These are phyloP conservation scores for Ceratosolen fusciceps DNA, from an alignment of 1,140 invertebrate species.

Conservation along the genomic window DNA sequence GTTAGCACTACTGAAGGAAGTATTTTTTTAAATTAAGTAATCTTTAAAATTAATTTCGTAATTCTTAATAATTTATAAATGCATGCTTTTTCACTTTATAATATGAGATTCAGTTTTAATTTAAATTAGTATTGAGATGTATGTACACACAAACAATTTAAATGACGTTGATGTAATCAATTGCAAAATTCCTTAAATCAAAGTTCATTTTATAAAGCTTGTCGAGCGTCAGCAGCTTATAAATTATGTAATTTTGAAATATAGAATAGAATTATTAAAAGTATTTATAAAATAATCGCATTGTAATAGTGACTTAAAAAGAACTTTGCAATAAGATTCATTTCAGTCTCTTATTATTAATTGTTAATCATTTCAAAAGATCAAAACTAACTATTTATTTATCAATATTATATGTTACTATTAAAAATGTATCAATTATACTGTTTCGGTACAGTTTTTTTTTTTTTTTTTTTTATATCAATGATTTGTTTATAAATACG, in stretches of 20 bases:
- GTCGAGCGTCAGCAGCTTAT: background rate
- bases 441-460: no score
- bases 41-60: background rate
- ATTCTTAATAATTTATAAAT: conserved; percentile 22
- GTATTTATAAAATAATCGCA: background rate
- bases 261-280: conserved; percentile 12
- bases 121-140: conserved; percentile 1
- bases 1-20: conserved; percentile 17
- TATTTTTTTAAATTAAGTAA: conserved; percentile 5
- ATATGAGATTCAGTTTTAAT: background rate
- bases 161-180: conserved; percentile 20
- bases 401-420: background rate
- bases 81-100: conserved; percentile 29
- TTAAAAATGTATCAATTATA: no score
- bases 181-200: background rate
- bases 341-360: conserved; percentile 17
- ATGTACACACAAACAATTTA: conserved; percentile 20
- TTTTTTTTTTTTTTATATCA: background rate
- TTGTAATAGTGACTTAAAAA: background rate
- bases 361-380: conserved; percentile 9
- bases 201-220: conserved; percentile 12
- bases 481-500: conserved; percentile 1
- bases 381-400: conserved; percentile 17
- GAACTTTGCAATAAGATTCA: background rate
- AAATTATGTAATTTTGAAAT: conserved; percentile 29